Evolutionary conservation across 1,140 invertebrate genomes (phyloP).

Genomic region (Lordiphosa clarofinis): DNA sequence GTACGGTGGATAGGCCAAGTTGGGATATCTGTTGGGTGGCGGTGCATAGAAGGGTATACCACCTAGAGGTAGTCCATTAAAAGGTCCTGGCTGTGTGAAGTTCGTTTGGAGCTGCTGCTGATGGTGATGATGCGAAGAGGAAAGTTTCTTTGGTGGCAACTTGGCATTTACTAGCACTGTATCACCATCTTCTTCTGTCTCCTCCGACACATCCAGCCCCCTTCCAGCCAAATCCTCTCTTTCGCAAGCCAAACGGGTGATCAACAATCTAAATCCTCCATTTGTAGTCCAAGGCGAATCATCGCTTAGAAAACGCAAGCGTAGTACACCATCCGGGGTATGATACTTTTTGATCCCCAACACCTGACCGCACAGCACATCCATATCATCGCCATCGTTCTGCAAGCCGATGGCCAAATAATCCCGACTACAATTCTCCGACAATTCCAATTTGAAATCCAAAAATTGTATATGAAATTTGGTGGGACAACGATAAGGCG

Average conservation of each 20-base stretch:
- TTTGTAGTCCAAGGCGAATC: conserved; percentile 68
- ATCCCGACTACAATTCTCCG: conserved; percentile 80
- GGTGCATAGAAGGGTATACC: not conserved
- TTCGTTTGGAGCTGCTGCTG: conserved; percentile 36
- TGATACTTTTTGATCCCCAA: conserved; percentile 80
- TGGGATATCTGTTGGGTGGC: conserved; percentile 1
- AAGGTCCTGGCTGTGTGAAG: conserved; percentile 23
- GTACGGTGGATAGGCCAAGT: conserved; percentile 2
- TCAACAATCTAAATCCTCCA: conserved; percentile 81
- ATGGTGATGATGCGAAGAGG: conserved; percentile 26
- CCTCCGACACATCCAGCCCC: conserved; percentile 24
- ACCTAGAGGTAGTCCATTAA: not conserved
- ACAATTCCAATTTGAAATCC: conserved; percentile 81
- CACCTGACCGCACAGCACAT: conserved; percentile 80
- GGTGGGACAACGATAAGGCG: conserved; percentile 80
- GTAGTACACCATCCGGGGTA: conserved; percentile 79
- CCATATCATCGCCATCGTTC: conserved; percentile 70
- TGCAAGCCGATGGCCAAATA: conserved; percentile 79
- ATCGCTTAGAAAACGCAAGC: conserved; percentile 76
- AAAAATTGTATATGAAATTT: conserved; percentile 82
- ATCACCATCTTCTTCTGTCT: conserved; percentile 46
- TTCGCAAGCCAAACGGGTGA: conserved; percentile 80
- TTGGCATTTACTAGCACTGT: conserved; percentile 56
- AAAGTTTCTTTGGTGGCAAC: conserved; percentile 39
- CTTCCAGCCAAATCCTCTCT: conserved; percentile 51